Percentiles rank a stretch among this genome's conserved stretches.
phyloP scores from a whole-genome alignment of 2,113 vertebrate species.

The Peucedramus taeniatus region DNA sequence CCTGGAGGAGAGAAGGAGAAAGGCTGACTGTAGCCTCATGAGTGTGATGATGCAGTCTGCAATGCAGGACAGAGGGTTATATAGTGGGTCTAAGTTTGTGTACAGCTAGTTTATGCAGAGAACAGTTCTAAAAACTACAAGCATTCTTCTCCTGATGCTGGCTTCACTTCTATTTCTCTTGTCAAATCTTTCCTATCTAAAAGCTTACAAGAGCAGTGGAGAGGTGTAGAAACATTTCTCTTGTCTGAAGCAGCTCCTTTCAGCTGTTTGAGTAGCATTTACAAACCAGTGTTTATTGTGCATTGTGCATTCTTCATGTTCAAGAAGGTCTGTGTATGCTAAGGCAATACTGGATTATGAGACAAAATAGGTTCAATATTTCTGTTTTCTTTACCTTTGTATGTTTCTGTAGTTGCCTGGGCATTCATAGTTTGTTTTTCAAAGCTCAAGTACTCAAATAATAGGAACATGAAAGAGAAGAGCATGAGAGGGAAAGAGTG shows the following conservation, averaged over 20 bases:
- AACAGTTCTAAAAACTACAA: neutral
- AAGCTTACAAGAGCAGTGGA: neutral
- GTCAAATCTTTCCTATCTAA: neutral
- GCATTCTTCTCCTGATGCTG: neutral
- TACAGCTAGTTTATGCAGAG: neutral
- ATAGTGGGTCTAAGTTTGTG: neutral
- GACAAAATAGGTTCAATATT: neutral
- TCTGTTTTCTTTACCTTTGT: neutral
- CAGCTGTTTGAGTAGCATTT: neutral
- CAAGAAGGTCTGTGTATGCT: neutral
- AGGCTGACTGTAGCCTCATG: neutral
- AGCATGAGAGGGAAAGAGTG: neutral
- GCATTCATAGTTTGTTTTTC: neutral
- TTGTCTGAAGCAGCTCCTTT: neutral
- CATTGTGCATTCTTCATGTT: neutral
- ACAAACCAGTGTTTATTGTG: neutral
- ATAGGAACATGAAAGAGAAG: neutral
- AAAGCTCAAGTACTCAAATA: neutral
- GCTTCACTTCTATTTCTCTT: neutral
- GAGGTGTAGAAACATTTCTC: neutral
- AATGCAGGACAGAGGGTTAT: fast-evolving
- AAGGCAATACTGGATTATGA: neutral
- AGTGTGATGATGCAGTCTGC: neutral
- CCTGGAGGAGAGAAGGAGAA: neutral
- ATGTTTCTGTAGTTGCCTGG: neutral